Evolutionary conservation across 2,888 invertebrate genomes (phyloP), one percentile per base, ranked within the genome.

Genomic region (Oxycera nigricornis): DNA sequence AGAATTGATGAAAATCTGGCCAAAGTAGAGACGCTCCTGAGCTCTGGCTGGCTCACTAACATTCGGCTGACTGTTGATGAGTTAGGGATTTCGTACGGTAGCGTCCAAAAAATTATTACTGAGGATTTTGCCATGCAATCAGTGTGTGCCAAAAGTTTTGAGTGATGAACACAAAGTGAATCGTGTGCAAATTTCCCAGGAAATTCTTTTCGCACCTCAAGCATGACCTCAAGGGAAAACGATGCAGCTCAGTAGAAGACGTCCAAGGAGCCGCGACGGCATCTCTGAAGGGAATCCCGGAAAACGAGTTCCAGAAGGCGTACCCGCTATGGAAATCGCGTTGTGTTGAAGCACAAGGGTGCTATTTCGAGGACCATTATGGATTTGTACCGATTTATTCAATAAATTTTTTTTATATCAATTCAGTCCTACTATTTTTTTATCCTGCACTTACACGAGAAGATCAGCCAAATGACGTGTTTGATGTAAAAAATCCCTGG

Each of bases 41-140:
- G 11, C 17, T 22, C 22, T 22, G 22, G 2, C 22, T 11, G 55
- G 22, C 55, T 2, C 55, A 55, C 17, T 4, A 6, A 55, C 9
- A 55, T 55, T 55, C 22, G 55, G 17, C n/a, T 55, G 55, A 20
- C 24, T 55, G 55, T 55, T 55, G 4, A 55, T 55, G 22, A 55
- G 22, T 55, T 55, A 55, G 55, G 17, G 55, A 55, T 55, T 55
- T 55, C 55, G 24, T 55, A 55, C 17, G 55, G 22, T 55, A 55
- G 22, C 55, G 55, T 4, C 55, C 7, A 55, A 55, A 55, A 55
- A 20, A 55, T 55, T 22, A 24, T 20, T 22, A n/a, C 55, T 3
- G 55, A 55, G 24, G 55, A 55, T 55, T 55, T 55, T 20, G 55
- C 17, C 22, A 55, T 55, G 55, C 55, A 11, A 20, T 22, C 2